Conservation (phyloP, 2,113 vertebrate genomes). For the Nyctereutes procyonoides region DNA sequence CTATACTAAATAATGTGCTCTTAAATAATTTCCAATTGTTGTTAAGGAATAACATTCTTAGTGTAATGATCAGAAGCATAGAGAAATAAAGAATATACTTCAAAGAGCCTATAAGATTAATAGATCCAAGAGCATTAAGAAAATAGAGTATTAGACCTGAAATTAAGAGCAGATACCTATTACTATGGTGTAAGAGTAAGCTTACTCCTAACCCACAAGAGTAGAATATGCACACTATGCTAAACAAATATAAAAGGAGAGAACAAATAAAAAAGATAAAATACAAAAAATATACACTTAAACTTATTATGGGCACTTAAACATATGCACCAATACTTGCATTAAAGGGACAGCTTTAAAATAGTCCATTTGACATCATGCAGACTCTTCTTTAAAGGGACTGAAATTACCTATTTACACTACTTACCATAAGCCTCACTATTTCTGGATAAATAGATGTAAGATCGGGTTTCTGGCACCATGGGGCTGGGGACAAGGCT, state of each 20-base stretch:
- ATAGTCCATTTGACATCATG: neutral
- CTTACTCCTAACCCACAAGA: neutral
- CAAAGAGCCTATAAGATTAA: neutral
- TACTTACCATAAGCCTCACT: neutral
- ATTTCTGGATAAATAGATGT: neutral
- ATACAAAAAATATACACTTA: neutral
- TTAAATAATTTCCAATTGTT: neutral
- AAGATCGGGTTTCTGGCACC: neutral
- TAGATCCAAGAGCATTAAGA: neutral
- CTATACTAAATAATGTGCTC: neutral
- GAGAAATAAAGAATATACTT: constrained; percentile 11
- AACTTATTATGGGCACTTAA: neutral
- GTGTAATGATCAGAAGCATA: neutral
- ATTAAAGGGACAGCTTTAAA: neutral
- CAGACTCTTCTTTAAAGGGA: neutral
- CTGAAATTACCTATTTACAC: neutral
- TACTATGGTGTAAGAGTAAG: neutral
- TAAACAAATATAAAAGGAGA: neutral
- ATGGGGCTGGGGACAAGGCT: neutral
- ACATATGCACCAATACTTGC: neutral
- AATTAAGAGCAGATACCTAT: neutral
- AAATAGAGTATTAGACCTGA: neutral
- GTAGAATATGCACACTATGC: neutral
- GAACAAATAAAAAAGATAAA: neutral
- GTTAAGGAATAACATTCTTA: neutral